A percentile compares a stretch with the other conserved stretches of the same genome.
Evolutionary conservation across 2,888 invertebrate genomes (phyloP).

Genomic region (Troides aeacus): DNA sequence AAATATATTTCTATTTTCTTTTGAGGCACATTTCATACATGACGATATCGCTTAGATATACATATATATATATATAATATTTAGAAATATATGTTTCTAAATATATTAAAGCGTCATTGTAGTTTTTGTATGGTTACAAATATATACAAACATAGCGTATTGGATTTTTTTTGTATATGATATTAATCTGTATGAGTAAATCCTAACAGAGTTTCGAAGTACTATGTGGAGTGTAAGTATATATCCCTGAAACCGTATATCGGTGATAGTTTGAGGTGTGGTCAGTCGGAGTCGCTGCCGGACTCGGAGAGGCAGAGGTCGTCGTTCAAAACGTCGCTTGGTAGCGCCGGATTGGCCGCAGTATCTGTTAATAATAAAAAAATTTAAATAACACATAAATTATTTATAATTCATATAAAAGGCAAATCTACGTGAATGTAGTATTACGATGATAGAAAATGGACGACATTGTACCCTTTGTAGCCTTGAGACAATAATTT

Average conservation of each 20-base stretch:
- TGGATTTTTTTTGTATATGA: no score
- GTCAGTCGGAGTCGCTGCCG: conserved; percentile 88
- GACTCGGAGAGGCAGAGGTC: conserved; percentile 93
- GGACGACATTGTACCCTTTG: no score
- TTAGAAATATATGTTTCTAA: background rate
- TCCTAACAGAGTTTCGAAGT: no score
- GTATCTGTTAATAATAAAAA: conserved; percentile 40
- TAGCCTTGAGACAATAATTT: no score
- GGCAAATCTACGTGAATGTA: no score
- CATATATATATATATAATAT: conserved; percentile 5
- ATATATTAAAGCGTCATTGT: conserved; percentile 1
- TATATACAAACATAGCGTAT: no score
- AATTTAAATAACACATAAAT: no score
- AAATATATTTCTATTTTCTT: conserved; percentile 41
- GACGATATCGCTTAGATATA: conserved; percentile 13
- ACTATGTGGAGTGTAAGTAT: conserved; percentile 25
- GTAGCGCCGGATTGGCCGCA: conserved; percentile 64
- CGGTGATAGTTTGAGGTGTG: conserved; percentile 43
- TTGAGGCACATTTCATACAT: conserved; percentile 42
- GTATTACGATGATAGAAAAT: no score
- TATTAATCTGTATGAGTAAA: no score
- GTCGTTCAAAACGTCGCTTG: conserved; percentile 86
- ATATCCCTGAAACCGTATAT: conserved; percentile 30
- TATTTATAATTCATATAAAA: no score
- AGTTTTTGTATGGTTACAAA: conserved; percentile 12